These are phyloP conservation scores for Drosophila hydei DNA, from an alignment of 1,140 invertebrate genomes.

Conservation along the genomic window DNA sequence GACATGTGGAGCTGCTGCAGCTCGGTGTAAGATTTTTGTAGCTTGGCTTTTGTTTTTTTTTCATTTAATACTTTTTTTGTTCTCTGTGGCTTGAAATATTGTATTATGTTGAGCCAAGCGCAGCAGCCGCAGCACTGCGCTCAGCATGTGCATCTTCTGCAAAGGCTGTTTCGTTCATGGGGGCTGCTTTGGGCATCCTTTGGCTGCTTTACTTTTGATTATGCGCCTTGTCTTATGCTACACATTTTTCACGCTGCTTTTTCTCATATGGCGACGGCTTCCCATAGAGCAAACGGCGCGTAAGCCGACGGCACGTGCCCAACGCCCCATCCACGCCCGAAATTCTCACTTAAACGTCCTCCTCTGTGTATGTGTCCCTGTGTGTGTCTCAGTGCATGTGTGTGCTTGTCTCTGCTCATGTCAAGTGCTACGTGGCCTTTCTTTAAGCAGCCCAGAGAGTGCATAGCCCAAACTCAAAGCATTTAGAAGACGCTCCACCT, in stretches of 20 bases:
- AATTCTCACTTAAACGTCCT: constrained; percentile 10
- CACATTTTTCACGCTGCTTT: constrained; percentile 74
- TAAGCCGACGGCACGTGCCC: constrained; percentile 67
- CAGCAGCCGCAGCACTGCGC: neutral
- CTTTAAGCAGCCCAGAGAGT: constrained; percentile 32
- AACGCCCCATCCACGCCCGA: neutral
- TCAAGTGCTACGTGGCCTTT: constrained; percentile 59
- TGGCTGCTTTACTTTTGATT: constrained; percentile 71
- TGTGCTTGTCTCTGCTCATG: constrained; percentile 44
- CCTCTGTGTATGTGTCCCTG: neutral
- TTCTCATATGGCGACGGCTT: constrained; percentile 44
- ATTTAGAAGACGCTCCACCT: constrained; percentile 23
- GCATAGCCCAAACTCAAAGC: constrained; percentile 25
- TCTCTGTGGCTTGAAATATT: constrained; percentile 1
- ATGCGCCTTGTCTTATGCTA: constrained; percentile 80
- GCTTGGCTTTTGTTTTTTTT: constrained; percentile 50
- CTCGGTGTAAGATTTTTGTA: constrained; percentile 55
- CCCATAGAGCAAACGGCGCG: constrained; percentile 44
- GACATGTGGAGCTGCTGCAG: constrained; percentile 33
- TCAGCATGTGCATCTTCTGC: constrained; percentile 1
- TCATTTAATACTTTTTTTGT: neutral
- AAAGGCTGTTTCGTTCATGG: neutral
- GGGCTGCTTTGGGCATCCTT: neutral
- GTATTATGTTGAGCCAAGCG: constrained; percentile 9
- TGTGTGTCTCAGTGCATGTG: constrained; percentile 14